Base-by-base conservation (phyloP, 2,888 invertebrate genomes). In the Frankliniella fusca region DNA sequence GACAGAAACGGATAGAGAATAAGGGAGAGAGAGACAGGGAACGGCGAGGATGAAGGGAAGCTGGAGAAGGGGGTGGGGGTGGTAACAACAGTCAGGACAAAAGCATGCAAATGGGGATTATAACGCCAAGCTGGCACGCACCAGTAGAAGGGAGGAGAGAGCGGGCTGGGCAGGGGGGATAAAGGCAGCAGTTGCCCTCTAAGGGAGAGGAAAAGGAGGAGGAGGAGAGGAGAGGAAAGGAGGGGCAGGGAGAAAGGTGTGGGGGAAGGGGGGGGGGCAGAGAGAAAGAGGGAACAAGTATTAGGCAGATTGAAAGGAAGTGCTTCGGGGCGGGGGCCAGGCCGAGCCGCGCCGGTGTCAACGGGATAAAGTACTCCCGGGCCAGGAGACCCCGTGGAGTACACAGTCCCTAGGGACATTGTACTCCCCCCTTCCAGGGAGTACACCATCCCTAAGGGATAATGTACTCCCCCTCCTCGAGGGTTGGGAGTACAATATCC, bases 301-400 rank as follows among this genome's bases (percentile, higher is more conserved):
- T 76, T 76, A 76, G 27, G 70, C 70, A 76, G 70, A 76, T 76
- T 76, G 70, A 76, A 76, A 76, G 70, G 70, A 76, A 76, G 70
- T 76, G 70, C 70, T 76, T 76, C 27, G 70, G 12, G 70, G 70
- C 23, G 70, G 11, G 27, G 70, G 70, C 70, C 70, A 0, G 61
- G 61, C 61, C 15, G 61, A 18, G 61, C 61, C 61, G 38, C n/a
- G n/a, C n/a, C n/a, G n/a, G n/a, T n/a, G n/a, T n/a, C n/a, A n/a
- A n/a, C n/a, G n/a, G n/a, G n/a, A n/a, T n/a, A n/a, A n/a, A n/a
- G n/a, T n/a, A n/a, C n/a, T n/a, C n/a, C n/a, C n/a, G n/a, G n/a
- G n/a, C n/a, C n/a, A n/a, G n/a, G n/a, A n/a, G n/a, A n/a, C n/a
- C n/a, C n/a, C n/a, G n/a, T n/a, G n/a, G n/a, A n/a, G n/a, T n/a